These are phyloP conservation scores for Melinopterus prodromus DNA, from an alignment of 2,888 invertebrate species.

Conservation along the genomic window DNA sequence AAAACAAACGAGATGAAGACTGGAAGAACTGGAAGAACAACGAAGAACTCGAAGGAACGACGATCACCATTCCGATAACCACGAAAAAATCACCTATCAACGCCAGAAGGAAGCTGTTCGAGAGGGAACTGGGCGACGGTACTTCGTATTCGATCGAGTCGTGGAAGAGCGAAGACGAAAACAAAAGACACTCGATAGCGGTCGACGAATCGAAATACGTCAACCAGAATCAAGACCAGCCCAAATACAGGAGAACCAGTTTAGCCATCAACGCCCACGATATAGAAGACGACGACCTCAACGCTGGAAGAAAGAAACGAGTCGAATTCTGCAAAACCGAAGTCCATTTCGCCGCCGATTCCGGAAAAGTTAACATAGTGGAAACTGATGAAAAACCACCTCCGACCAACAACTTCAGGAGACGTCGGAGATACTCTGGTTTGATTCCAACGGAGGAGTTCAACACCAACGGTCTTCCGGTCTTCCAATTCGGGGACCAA, in stretches of 20 bases:
- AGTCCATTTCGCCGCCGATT: conserved; percentile 86
- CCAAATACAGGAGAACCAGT: conserved; percentile 47
- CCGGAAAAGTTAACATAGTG: conserved; percentile 86
- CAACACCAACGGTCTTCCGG: conserved; percentile 62
- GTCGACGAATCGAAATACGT: conserved; percentile 66
- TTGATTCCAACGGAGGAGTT: conserved; percentile 59
- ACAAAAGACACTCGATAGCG: conserved; percentile 67
- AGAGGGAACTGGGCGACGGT: conserved; percentile 28
- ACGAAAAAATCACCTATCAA: conserved; percentile 44
- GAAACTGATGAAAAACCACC: conserved; percentile 89
- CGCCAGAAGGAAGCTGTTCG: conserved; percentile 30
- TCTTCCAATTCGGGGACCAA: conserved; percentile 73
- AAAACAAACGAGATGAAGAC: conserved; percentile 22
- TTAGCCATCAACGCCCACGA: conserved; percentile 47
- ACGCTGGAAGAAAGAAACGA: conserved; percentile 29
- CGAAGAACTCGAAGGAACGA: conserved; percentile 53
- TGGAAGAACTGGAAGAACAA: conserved; percentile 35
- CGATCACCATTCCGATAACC: conserved; percentile 56
- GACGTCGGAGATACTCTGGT: conserved; percentile 68
- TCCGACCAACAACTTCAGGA: conserved; percentile 81
- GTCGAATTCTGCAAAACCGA: conserved; percentile 91
- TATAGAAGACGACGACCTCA: conserved; percentile 26
- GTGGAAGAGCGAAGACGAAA: conserved; percentile 49
- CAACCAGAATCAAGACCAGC: conserved; percentile 51
- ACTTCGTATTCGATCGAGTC: conserved; percentile 38